Evolutionary conservation across 2,113 vertebrate species (phyloP).

Genomic region (Nansenia antarctica): DNA sequence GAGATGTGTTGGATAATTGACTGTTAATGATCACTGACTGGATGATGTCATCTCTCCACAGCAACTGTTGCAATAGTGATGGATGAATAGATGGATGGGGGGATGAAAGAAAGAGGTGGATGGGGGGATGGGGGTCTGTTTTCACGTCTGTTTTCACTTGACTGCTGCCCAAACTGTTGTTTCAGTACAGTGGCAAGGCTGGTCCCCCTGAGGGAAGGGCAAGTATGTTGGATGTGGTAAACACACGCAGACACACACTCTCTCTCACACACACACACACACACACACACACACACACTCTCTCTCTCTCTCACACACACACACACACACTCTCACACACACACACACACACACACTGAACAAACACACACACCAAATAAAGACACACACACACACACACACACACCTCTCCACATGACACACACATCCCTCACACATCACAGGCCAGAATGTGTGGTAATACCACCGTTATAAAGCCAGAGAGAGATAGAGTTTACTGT

Average conservation of each 20-base stretch:
- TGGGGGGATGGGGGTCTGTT: neutral
- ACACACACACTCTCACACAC: neutral
- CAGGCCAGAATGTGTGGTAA: neutral
- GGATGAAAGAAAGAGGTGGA: neutral
- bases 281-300: neutral
- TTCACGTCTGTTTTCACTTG: constrained; percentile 6
- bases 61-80: neutral
- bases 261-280: neutral
- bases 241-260: neutral
- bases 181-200: neutral
- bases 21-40: neutral
- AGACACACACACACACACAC: neutral
- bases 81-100: neutral
- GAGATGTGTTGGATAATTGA: neutral
- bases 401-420: neutral
- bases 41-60: neutral
- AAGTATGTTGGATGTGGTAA: neutral
- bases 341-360: neutral
- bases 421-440: too few relatives aligned
- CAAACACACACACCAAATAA: too few relatives aligned
- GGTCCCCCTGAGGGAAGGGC: neutral
- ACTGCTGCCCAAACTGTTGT: constrained; percentile 2
- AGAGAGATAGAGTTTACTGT: constrained; percentile 12
- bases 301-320: too few relatives aligned
- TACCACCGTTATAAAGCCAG: neutral